Conservation (phyloP, 2,888 invertebrate species). For the Anorthoa munda region DNA sequence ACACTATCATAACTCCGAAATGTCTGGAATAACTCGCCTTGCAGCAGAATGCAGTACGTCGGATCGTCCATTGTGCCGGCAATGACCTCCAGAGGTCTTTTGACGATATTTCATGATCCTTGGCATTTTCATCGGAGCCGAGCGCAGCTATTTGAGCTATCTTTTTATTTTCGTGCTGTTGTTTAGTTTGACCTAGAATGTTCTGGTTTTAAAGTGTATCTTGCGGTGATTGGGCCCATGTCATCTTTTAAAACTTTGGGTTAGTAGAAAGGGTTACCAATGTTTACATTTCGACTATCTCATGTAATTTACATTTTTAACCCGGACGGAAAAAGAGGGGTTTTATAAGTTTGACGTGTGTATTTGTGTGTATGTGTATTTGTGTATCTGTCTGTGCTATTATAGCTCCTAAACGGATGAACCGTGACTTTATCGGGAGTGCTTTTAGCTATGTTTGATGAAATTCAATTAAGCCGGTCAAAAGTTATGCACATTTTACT, state of each 20-base stretch:
- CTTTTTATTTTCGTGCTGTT: constrained; percentile 46
- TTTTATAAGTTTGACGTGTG: too few relatives aligned
- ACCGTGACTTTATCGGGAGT: too few relatives aligned
- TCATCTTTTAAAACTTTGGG: background rate
- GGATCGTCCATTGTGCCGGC: constrained; percentile 52
- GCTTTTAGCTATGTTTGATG: too few relatives aligned
- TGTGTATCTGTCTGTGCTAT: too few relatives aligned
- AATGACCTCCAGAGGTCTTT: constrained; percentile 61
- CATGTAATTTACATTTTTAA: too few relatives aligned
- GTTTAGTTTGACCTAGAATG: constrained; percentile 25
- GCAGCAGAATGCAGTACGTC: constrained; percentile 59
- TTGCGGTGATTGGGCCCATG: background rate
- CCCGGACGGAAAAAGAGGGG: too few relatives aligned
- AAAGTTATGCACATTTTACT: too few relatives aligned
- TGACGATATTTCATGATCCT: constrained; percentile 59
- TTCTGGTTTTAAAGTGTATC: constrained; percentile 8
- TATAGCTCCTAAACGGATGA: too few relatives aligned
- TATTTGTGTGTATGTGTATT: too few relatives aligned
- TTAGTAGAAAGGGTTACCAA: too few relatives aligned
- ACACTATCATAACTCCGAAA: constrained; percentile 50
- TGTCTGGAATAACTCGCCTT: constrained; percentile 52
- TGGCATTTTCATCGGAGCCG: constrained; percentile 64
- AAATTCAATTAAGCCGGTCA: too few relatives aligned
- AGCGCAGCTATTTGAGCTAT: constrained; percentile 47
- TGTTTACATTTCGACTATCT: too few relatives aligned